Evolutionary conservation across 2,888 invertebrate species (phyloP), one percentile per base, ranked within the genome.

Genomic region (Sphinx pinastri): DNA sequence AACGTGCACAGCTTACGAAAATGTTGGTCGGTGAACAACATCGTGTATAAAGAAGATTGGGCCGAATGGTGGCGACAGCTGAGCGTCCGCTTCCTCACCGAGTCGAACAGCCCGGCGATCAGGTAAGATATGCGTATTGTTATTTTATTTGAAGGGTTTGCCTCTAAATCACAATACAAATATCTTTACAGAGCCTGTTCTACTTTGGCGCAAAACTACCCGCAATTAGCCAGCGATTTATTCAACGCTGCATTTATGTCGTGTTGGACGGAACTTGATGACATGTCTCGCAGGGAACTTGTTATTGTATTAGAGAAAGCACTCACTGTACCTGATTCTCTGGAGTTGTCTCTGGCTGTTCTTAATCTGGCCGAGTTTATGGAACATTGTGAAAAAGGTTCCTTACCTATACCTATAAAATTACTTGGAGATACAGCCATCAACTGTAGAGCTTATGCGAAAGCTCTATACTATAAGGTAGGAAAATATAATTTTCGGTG

Each of bases 221-320:
- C 98, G 1, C 98, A 99, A 81, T 91, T 99, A 31, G 97, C 99
- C 0, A 95, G 98, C 72, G 99, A 99, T 85, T 91, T 99, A 47
- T 99, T 99, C 86, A 99, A 99, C 89, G 99, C 99, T 0, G 99
- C 99, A 0, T 99, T 99, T 87, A 98, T 99, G 75, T 99, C 99
- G 0, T 99, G 99, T 85, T 99, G 99, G 99, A 98, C 99, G 0
- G 99, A 99, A 88, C 91, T 99, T 14, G 96, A 96, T 66, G 97
- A 97, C 57, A 94, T 95, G 0, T 96, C 97, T 73, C 98, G 98
- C 74, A 95, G 96, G 73, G 98, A 99, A 80, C 93, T 99, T 7
- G 97, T 99, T 4, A 93, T 95, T 52, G 97, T 97, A 51, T 90
- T 99, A 45, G 97, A 98, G 80, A 96, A 97, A 81, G 99, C 99